Evolutionary conservation across 1,140 invertebrate species (phyloP), one percentile per base, ranked within the genome.

Genomic region (Alviniconcha marisindica): DNA sequence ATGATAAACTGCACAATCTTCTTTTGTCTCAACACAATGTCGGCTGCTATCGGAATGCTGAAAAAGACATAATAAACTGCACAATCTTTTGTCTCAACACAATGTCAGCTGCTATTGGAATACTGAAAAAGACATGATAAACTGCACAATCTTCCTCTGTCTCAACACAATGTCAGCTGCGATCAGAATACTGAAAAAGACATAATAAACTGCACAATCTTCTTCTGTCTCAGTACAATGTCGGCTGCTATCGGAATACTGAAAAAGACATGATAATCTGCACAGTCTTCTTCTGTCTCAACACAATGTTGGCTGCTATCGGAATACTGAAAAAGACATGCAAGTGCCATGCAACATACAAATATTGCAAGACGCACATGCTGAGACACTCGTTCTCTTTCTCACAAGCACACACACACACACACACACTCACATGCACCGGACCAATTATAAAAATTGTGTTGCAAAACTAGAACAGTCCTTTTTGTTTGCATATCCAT

Each of bases 41-140:
- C 97, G 77, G 96, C 93, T 5, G 97, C 97, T 88, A 99, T 96
- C 1, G 98, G 97, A n/a, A 97, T 79, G 1, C 95, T 96, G 86
- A 86, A 89, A n/a, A n/a, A n/a, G n/a, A 98, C 85, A 96, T 95
- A 24, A 96, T 86, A 89, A 98, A 98, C 86, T 94, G 93, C 5
- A 92, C 87, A 87, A 95, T 94, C 81, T 95, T 94, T 88, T 85
- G 86, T 4, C 95, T 89, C 3, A 97, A 85, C 1, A 98, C 84
- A 94, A 99, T 96, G 91, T 99, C 97, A 77, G 96, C 93, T 5
- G 97, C 97, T 88, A 99, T 96, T 1, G 98, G 97, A n/a, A 97
- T 79, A 1, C 95, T 96, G 86, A 86, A 89, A n/a, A n/a, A n/a
- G n/a, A 98, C 85, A 96, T 95, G 24, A 96, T 86, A 89, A 98